Conservation (phyloP, 2,797 vertebrate species). For the Tinamus major region DNA sequence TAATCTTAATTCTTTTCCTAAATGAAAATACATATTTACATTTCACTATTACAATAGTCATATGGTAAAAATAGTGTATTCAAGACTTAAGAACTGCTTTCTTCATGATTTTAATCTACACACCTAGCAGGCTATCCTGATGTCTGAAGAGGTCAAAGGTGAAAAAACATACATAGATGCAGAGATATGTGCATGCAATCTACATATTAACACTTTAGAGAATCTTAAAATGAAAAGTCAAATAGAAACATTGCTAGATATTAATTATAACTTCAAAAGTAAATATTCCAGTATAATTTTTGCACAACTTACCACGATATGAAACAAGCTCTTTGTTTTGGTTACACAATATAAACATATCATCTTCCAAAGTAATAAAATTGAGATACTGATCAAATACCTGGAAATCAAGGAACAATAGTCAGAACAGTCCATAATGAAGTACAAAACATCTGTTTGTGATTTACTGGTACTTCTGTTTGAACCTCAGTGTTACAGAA, state of each 20-base stretch:
- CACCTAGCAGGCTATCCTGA: not conserved
- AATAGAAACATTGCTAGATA: not conserved
- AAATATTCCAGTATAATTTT: not conserved
- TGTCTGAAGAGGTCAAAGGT: not conserved
- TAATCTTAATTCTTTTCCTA: not conserved
- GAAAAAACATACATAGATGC: not conserved
- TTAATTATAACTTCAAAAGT: not conserved
- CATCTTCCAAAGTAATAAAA: slow-evolving; percentile 98
- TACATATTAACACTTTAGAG: not conserved
- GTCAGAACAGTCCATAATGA: not conserved
- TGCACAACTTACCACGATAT: slow-evolving; percentile 87
- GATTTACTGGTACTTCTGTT: not conserved
- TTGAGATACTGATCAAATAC: slow-evolving; percentile 99
- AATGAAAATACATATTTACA: not conserved
- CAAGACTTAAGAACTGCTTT: not conserved
- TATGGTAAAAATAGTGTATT: not conserved
- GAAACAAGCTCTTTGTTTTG: slow-evolving; percentile 97
- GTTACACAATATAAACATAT: slow-evolving; percentile 96
- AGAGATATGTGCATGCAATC: not conserved
- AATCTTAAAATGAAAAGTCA: not conserved
- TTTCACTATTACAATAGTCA: not conserved
- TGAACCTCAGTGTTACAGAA: not conserved
- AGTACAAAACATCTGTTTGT: not conserved
- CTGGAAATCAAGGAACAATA: slow-evolving; percentile 74
- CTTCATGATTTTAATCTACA: not conserved